Conservation (phyloP, 2,797 vertebrate genomes). For the Naso thynnoides region DNA sequence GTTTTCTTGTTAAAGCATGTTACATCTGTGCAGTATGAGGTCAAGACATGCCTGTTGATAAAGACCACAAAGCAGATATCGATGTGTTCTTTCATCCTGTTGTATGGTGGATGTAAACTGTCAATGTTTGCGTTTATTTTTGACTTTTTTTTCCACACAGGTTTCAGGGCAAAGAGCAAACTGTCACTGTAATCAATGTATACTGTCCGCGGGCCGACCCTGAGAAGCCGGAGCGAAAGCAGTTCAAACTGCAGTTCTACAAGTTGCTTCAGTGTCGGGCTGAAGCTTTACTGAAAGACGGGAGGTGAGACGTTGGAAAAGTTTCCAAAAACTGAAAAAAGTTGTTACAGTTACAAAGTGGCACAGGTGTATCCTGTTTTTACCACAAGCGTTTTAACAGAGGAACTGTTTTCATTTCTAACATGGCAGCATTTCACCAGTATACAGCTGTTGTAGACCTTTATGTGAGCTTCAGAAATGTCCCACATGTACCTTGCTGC, state of each 20-base stretch:
- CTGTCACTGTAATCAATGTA: constrained; percentile 89
- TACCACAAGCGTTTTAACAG: constrained; percentile 13
- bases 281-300: constrained; percentile 85
- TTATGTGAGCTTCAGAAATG: not conserved
- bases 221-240: constrained; percentile 89
- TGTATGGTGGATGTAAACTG: not conserved
- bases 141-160: constrained; percentile 59
- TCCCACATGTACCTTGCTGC: not conserved
- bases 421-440: not conserved
- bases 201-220: constrained; percentile 93
- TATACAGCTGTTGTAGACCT: not conserved
- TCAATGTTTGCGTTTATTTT: not conserved
- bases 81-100: not conserved
- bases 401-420: not conserved
- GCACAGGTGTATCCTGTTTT: constrained; percentile 45
- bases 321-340: not conserved
- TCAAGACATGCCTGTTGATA: not conserved
- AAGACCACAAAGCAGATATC: not conserved
- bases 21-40: not conserved
- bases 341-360: not conserved
- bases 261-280: constrained; percentile 88
- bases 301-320: constrained; percentile 80
- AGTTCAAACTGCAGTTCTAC: constrained; percentile 91
- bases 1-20: not conserved
- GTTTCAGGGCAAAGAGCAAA: constrained; percentile 78